Base-by-base conservation (phyloP, 2,797 vertebrate species). In the Percopsis omiscomaycus region DNA sequence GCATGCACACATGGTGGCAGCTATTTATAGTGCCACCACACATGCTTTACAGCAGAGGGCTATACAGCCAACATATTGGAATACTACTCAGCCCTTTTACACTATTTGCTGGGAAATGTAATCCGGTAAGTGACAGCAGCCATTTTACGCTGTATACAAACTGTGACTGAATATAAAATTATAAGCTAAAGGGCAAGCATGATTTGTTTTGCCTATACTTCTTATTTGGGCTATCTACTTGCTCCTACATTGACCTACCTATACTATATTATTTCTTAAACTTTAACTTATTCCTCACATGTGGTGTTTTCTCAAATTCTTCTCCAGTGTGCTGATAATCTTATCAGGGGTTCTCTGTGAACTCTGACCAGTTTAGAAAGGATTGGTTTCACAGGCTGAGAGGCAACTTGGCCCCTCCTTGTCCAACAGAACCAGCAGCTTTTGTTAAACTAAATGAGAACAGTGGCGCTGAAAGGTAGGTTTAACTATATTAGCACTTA, bases 21-120 rank as follows among this genome's bases (percentile, higher is more conserved):
- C 86, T 91, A 91, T 91, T 89, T 91, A 85, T 91, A 92, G 88
- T 53, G 54, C 71, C 74, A 71, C n/a, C 77, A 80, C 70, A 84
- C 87, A 88, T 77, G 71, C 73, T 55, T 78, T 55, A 16, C 55
- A 74, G 45, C 73, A 58, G 46, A 54, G 49, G 4, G 55, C 73
- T 66, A 58, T 70, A 67, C 62, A 10, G 54, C 67, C 55, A 55
- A 68, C 68, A 11, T 42, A 46, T 1, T 60, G 30, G 29, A 66
- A 3, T 55, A 27, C 64, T 51, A 30, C 42, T 73, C 55, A 2
- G 51, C 53, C 59, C 53, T 50, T 48, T 55, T 66, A 28, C 63
- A 59, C 50, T 22, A 70, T 11, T 46, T 32, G 57, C 10, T 56
- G 52, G 56, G 56, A 66, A 22, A 53, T 22, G 15, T 59, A 48